Evolutionary conservation across 2,113 vertebrate genomes (phyloP).

Genomic region (Columba livia): DNA sequence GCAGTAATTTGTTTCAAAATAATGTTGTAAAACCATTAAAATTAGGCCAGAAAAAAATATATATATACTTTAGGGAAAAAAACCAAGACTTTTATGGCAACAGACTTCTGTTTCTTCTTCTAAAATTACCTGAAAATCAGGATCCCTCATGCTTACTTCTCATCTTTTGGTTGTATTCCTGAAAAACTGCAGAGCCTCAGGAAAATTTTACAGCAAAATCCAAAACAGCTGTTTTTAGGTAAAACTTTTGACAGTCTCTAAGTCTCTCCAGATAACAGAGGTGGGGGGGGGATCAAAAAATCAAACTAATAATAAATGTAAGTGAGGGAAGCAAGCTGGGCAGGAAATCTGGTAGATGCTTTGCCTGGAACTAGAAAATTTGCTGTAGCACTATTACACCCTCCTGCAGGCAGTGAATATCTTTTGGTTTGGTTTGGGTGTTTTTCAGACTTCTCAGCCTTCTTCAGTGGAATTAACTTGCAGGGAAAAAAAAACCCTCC

Average conservation of each 20-base stretch:
- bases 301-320: not conserved
- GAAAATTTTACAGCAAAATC: not conserved
- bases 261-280: not conserved
- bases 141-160: not conserved
- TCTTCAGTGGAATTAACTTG: not conserved
- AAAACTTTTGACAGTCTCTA: not conserved
- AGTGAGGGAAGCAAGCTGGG: not conserved
- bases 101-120: not conserved
- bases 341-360: not conserved
- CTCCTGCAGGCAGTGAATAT: not conserved
- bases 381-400: not conserved
- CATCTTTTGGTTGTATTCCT: not conserved
- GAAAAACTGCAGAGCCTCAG: not conserved
- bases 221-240: not conserved
- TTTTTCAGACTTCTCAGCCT: not conserved
- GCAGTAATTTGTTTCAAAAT: not conserved
- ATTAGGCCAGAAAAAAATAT: not conserved
- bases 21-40: not conserved
- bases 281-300: too few species aligned
- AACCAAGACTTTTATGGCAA: not conserved
- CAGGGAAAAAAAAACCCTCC: not conserved
- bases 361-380: not conserved
- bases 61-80: not conserved
- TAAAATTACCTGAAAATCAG: not conserved
- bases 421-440: not conserved